These are phyloP conservation scores for Leucopsar rothschildi DNA, from an alignment of 2,113 vertebrate genomes.

Conservation along the genomic window DNA sequence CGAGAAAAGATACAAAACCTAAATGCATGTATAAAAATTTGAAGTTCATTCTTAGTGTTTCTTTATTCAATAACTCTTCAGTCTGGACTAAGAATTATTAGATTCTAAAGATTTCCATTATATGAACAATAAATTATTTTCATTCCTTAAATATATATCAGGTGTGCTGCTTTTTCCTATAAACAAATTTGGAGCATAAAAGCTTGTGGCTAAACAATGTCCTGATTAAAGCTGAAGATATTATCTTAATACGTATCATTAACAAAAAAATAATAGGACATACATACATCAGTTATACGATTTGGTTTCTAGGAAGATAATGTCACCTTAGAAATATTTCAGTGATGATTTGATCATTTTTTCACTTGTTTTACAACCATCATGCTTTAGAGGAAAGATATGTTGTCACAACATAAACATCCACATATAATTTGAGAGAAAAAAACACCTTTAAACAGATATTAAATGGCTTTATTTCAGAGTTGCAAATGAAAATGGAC, in stretches of 20 bases:
- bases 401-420: not conserved
- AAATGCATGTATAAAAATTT: not conserved
- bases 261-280: not conserved
- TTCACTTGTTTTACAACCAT: not conserved
- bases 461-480: conserved; percentile 1
- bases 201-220: not conserved
- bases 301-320: not conserved
- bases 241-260: not conserved
- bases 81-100: not conserved
- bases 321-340: not conserved
- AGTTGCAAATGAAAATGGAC: not conserved
- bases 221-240: not conserved
- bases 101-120: not conserved
- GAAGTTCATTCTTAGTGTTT: not conserved
- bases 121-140: not conserved
- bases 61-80: not conserved
- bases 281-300: rapidly evolving
- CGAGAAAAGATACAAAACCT: not conserved
- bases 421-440: not conserved
- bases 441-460: not conserved
- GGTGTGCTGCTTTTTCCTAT: not conserved
- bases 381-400: not conserved
- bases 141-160: not conserved
- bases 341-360: not conserved
- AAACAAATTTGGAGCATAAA: not conserved